Conservation (phyloP, 2,888 invertebrate species). For the Brachypterus glaber region DNA sequence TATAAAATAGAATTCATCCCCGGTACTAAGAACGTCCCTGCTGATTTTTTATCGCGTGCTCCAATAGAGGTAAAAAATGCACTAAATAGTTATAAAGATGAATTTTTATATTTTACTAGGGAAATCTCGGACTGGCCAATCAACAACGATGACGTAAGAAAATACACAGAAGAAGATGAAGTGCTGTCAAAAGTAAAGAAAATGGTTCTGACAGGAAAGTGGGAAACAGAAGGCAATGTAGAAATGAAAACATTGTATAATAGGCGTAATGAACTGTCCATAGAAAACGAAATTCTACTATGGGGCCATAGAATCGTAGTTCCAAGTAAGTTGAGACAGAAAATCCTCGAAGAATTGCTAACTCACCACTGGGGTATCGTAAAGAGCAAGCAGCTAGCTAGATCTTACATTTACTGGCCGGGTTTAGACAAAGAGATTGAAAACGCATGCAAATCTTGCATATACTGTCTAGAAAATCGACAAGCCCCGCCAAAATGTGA, state of each 20-base stretch:
- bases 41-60: conserved; percentile 15
- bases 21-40: conserved; percentile 10
- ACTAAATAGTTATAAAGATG: too few relatives aligned
- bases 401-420: conserved; percentile 6
- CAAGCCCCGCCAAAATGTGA: background rate
- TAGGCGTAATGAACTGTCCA: conserved; percentile 2
- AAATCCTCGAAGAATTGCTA: conserved; percentile 5
- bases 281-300: too few relatives aligned
- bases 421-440: too few relatives aligned
- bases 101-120: conserved; percentile 5
- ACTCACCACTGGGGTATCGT: conserved; percentile 6
- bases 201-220: background rate
- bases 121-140: conserved; percentile 5
- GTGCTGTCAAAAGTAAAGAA: background rate
- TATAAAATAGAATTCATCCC: conserved; percentile 16
- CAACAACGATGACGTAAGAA: conserved; percentile 1
- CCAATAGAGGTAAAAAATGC: too few relatives aligned
- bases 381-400: conserved; percentile 5
- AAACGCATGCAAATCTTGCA: background rate
- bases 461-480: background rate
- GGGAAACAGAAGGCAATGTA: conserved; percentile 2
- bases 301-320: conserved; percentile 8
- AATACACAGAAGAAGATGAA: background rate
- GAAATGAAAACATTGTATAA: background rate
- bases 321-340: background rate